These are phyloP conservation scores for Pissodes strobi DNA, from an alignment of 1,140 invertebrate species.

Conservation along the genomic window DNA sequence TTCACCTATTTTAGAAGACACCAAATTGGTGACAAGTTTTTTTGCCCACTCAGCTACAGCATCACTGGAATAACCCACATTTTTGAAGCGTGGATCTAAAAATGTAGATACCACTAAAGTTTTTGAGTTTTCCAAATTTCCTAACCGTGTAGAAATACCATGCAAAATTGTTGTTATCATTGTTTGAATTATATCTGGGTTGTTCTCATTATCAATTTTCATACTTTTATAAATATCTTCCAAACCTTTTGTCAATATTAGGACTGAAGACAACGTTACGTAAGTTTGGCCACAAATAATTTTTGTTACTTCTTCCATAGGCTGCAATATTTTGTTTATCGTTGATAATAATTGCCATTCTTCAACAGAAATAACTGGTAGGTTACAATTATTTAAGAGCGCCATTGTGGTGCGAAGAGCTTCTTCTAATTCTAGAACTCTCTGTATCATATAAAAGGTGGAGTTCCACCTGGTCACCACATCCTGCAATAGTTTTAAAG, in stretches of 20 bases:
- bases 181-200: constrained; percentile 4
- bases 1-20: not conserved
- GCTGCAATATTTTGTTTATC: too few relatives aligned
- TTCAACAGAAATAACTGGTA: constrained; percentile 15
- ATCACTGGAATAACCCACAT: not conserved
- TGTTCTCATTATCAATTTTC: constrained; percentile 8
- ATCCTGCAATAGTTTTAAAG: constrained; percentile 32
- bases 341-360: constrained; percentile 33
- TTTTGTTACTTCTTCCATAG: constrained; percentile 35
- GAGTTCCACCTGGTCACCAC: too few relatives aligned
- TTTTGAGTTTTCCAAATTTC: constrained; percentile 18
- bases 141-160: constrained; percentile 18
- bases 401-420: too few relatives aligned
- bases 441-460: constrained; percentile 11
- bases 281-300: too few relatives aligned
- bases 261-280: constrained; percentile 19
- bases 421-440: too few relatives aligned
- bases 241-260: constrained; percentile 29
- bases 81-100: constrained; percentile 27
- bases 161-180: constrained; percentile 10
- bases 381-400: constrained; percentile 25
- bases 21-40: not conserved
- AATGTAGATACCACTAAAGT: constrained; percentile 24
- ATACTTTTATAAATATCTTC: constrained; percentile 4
- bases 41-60: constrained; percentile 1